Base-by-base conservation (phyloP, 1,140 invertebrate genomes). In the Zaprionus nigranus region DNA sequence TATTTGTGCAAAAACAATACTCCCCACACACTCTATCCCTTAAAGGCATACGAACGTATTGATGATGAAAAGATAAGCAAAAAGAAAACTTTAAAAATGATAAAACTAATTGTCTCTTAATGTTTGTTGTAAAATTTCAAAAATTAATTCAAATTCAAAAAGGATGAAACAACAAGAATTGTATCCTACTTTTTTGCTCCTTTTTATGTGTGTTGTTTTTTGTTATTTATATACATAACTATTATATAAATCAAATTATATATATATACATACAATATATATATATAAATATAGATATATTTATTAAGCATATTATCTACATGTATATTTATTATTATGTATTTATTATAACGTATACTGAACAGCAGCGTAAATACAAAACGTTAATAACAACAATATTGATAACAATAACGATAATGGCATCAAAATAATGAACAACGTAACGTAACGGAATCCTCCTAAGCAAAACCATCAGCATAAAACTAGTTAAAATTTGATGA, bases 261-360 rank as follows among this genome's bases (percentile, higher is more conserved):
- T 73, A 78, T 22, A 22, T 22, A 57, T 54, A 67, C 59, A 68
- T 66, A 68, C 58, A 79, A 81, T 64, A 65, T 67, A 60, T 60
- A 75, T 73, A 67, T 61, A 66, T 17, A 62, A 22, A 79, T 90
- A 80, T 17, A 62, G 28, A 79, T 90, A 80, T 84, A 84, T 91
- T 90, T 88, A 88, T 90, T 88, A 88, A 88, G 85, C 85, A 82
- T 88, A 88, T 88, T 88, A 88, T 88, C 85, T 88, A 88, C 85
- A 88, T 88, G 85, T 88, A 88, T 91, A 91, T 91, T 91, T 83
- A 91, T 85, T 91, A 91, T 91, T 91, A 91, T 85, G 80, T 90
- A 88, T 82, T 91, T 91, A 88, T 90, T 91, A 91, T 88, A 88
- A 85, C 75, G 79, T 87, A 88, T 87, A 87, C 78, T 76, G 84